phyloP scores from a whole-genome alignment of 2,113 vertebrate species.

The Synodontis membranacea region DNA sequence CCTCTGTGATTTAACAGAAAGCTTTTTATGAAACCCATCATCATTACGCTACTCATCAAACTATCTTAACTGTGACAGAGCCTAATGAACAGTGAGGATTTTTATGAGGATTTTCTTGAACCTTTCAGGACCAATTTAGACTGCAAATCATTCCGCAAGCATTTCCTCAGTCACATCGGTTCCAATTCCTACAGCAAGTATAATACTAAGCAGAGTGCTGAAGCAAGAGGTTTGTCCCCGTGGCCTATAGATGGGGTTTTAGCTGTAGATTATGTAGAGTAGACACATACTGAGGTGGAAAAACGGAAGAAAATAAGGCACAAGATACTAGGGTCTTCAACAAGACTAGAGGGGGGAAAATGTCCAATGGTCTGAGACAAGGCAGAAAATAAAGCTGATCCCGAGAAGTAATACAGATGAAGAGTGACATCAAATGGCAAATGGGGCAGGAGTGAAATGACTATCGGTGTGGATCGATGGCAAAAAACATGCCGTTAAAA shows the following conservation, averaged over 20 bases:
- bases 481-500: slow-evolving; percentile 47
- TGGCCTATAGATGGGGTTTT: not conserved
- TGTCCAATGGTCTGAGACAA: not conserved
- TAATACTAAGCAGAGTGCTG: not conserved
- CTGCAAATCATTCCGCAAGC: not conserved
- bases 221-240: not conserved
- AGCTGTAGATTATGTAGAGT: not conserved
- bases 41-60: slow-evolving; percentile 18
- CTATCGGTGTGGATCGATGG: slow-evolving; percentile 50
- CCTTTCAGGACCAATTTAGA: not conserved
- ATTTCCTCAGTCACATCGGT: not conserved
- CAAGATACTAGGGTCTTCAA: not conserved
- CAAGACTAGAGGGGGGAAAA: not conserved
- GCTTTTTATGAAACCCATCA: slow-evolving; percentile 7
- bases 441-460: slow-evolving; percentile 20
- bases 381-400: slow-evolving; percentile 7
- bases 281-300: not conserved
- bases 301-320: not conserved
- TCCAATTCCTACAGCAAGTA: not conserved
- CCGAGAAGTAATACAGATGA: not conserved
- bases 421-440: slow-evolving; percentile 15
- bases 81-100: slow-evolving; percentile 17
- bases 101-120: slow-evolving; percentile 6
- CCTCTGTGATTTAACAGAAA: slow-evolving; percentile 8
- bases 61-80: not conserved